Evolutionary conservation across 2,113 vertebrate genomes (phyloP), one percentile per base, ranked within the genome.

Genomic region (Hiodon alosoides): DNA sequence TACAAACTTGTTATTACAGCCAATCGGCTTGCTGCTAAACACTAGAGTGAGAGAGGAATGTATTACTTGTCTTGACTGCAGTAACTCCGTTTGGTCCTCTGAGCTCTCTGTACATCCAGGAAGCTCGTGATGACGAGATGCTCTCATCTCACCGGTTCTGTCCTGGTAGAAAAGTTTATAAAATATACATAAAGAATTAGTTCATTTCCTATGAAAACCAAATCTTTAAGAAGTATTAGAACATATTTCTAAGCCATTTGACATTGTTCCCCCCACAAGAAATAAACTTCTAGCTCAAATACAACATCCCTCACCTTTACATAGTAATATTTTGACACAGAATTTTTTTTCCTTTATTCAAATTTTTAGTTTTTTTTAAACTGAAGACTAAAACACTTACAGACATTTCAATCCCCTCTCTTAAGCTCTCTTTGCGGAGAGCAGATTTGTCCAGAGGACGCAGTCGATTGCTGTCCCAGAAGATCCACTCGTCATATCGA

Each of bases 401-500:
- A 83, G 91, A 84, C 82, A 92, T 87, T 50, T 95, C 93, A n/a
- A 93, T 92, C 16, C 93, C 94, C 46, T 95, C 94, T 80, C 91
- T 92, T 0, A 93, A 83, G 4, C 89, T 93, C 80, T 95, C 94
- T 81, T 93, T 95, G 53, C 91, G 87, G 1, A 95, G 53, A 0
- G 91, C 81, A 0, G 93, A 89, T 78, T 89, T 83, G 73, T 95
- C 93, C 4, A 95, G 80, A 6, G 94, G 93, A 47, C 93, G 83
- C 72, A 96, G 79, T 46, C 94, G 85, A 53, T 85, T 92, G 83
- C 94, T 96, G 78, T 94, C 94, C 93, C 94, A 96, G 75, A 91
- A 90, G 85, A 96, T 95, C 94, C 94, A 96, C 77, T 96, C 94
- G 46, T 96, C 93, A 0, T 94, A 96, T 73, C 94, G 90, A 77